phyloP scores from a whole-genome alignment of 2,797 vertebrate genomes.

The Balearica regulorum region DNA sequence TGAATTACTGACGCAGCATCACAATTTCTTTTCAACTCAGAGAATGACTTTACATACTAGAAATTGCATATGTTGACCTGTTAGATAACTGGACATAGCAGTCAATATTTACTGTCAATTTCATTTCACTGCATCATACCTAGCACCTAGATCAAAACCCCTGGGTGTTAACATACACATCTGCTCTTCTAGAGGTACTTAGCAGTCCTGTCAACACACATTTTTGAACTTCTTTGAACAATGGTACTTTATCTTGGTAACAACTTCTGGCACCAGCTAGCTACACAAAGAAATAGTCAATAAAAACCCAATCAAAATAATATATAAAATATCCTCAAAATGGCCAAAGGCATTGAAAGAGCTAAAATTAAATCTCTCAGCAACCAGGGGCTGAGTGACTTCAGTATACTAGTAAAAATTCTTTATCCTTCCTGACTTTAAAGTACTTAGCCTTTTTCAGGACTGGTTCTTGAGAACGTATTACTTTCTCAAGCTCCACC shows the following conservation, averaged over 20 bases:
- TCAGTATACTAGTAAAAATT: neutral
- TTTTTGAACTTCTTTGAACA: constrained; percentile 6
- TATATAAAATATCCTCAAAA: neutral
- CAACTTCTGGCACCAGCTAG: neutral
- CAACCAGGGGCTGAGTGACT: neutral
- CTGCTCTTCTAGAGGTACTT: neutral
- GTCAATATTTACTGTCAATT: constrained; percentile 16
- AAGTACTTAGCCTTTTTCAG: neutral
- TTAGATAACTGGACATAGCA: neutral
- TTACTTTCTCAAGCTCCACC: neutral
- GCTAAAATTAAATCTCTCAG: neutral
- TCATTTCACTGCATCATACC: constrained; percentile 25
- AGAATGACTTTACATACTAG: neutral
- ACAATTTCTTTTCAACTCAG: neutral
- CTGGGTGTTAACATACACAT: neutral
- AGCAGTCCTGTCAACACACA: constrained; percentile 1
- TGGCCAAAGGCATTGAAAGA: neutral
- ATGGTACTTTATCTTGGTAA: constrained; percentile 1
- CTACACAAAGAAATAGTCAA: neutral
- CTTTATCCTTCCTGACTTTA: neutral
- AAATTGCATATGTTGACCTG: neutral
- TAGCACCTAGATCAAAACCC: neutral
- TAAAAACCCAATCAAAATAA: neutral
- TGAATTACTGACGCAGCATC: neutral
- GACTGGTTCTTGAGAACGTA: accelerated